Evolutionary conservation across 1,140 invertebrate species (phyloP).

Genomic region (Fopius arisanus): DNA sequence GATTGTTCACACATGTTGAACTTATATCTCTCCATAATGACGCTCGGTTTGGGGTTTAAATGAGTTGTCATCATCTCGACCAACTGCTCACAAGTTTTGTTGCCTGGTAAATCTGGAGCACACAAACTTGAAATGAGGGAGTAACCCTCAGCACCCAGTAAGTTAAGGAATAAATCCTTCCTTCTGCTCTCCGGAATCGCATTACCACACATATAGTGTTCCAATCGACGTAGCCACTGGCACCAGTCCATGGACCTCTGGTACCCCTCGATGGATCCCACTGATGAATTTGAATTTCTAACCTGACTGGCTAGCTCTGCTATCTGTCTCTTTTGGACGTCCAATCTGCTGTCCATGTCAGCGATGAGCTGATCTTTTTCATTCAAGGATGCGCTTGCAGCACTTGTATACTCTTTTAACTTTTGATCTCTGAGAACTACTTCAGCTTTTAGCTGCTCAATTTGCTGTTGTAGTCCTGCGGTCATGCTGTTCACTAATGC

Average conservation of each 20-base stretch:
- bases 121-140: not conserved
- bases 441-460: too few species aligned
- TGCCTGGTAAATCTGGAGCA: not conserved
- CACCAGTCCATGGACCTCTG: not conserved
- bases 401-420: too few species aligned
- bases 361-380: too few species aligned
- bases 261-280: not conserved
- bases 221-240: not conserved
- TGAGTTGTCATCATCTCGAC: conserved; percentile 16
- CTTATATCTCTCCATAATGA: conserved; percentile 26
- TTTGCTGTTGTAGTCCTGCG: too few species aligned
- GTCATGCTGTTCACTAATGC: too few species aligned
- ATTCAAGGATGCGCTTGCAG: too few species aligned
- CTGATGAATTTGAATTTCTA: not conserved
- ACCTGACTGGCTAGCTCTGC: too few species aligned
- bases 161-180: not conserved
- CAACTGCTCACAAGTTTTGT: conserved; percentile 9
- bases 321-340: not conserved
- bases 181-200: not conserved
- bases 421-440: too few species aligned
- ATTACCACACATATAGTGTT: not conserved
- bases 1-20: conserved; percentile 27
- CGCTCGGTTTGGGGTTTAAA: conserved; percentile 18
- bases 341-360: not conserved
- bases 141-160: not conserved